A percentile compares a stretch with the other conserved stretches of the same genome.
Conservation (phyloP, 2,888 invertebrate genomes). For the Euclidia mi region DNA sequence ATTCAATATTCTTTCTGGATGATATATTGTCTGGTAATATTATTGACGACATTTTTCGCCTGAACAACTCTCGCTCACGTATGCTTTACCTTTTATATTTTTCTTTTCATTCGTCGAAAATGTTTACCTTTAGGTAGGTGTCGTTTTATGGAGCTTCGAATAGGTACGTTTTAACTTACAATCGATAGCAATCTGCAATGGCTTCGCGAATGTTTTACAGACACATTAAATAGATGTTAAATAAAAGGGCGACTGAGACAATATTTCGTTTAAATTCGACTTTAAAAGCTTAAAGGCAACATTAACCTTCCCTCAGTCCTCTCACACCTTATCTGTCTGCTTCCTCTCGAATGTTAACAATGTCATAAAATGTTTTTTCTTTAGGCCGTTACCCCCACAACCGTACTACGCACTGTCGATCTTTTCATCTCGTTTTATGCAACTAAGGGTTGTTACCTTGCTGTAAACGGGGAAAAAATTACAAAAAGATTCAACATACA, state of each 20-base stretch:
- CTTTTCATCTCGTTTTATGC: constrained; percentile 1
- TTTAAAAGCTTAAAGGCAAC: constrained; percentile 41
- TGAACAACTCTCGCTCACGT: constrained; percentile 43
- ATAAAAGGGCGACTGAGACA: background rate
- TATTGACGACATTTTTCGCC: constrained; percentile 52
- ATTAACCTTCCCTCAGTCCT: constrained; percentile 39
- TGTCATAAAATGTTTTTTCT: constrained; percentile 58
- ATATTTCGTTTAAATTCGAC: constrained; percentile 21
- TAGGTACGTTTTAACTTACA: background rate
- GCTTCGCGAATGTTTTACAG: background rate
- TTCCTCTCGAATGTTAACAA: constrained; percentile 62
- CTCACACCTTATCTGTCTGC: constrained; percentile 45
- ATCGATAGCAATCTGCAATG: background rate
- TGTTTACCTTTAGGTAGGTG: background rate
- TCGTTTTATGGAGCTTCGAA: background rate
- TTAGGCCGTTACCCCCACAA: constrained; percentile 56
- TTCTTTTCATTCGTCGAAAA: constrained; percentile 1
- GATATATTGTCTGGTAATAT: constrained; percentile 46
- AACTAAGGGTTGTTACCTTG: too few relatives aligned
- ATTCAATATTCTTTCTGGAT: constrained; percentile 46
- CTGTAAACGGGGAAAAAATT: too few relatives aligned
- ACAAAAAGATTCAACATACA: too few relatives aligned
- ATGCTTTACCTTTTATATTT: constrained; percentile 10
- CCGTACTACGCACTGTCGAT: constrained; percentile 32
- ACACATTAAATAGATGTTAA: background rate